A percentile compares a stretch with the other conserved stretches of the same genome.
Conservation (phyloP, 2,797 vertebrate species). For the Meda fulgida region DNA sequence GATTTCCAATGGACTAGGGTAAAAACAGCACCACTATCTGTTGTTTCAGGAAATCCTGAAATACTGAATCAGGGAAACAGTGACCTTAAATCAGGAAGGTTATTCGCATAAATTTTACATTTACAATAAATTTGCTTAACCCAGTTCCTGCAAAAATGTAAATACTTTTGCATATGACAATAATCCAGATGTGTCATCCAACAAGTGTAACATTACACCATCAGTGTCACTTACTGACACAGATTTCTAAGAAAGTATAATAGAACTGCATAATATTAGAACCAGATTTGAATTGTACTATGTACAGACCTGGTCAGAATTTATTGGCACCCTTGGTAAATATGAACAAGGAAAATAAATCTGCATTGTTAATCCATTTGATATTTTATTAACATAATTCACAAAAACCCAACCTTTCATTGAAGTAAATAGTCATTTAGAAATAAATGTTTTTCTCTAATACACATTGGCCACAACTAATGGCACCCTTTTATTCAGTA, state of each 20-base stretch:
- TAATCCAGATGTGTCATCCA: neutral
- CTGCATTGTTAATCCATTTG: no score
- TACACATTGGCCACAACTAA: no score
- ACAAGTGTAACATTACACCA: neutral
- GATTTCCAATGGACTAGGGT: neutral
- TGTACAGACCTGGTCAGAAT: neutral
- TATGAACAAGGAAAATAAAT: no score
- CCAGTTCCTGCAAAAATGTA: neutral
- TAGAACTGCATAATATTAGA: no score
- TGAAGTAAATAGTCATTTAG: no score
- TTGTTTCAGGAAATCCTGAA: neutral
- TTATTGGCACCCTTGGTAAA: no score
- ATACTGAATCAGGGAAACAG: neutral
- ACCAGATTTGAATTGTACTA: neutral
- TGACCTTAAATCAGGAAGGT: conserved; percentile 4
- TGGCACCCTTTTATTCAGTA: no score
- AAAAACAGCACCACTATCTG: neutral
- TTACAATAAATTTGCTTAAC: conserved; percentile 21
- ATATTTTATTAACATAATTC: no score
- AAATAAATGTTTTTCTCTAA: no score
- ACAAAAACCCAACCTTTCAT: no score
- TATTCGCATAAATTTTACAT: neutral
- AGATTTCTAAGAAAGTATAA: neutral
- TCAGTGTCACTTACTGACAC: neutral
- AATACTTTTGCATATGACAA: conserved; percentile 4